Evolutionary conservation across 1,140 invertebrate genomes (phyloP), one percentile per base, ranked within the genome.

Genomic region (Drosophila persimilis): DNA sequence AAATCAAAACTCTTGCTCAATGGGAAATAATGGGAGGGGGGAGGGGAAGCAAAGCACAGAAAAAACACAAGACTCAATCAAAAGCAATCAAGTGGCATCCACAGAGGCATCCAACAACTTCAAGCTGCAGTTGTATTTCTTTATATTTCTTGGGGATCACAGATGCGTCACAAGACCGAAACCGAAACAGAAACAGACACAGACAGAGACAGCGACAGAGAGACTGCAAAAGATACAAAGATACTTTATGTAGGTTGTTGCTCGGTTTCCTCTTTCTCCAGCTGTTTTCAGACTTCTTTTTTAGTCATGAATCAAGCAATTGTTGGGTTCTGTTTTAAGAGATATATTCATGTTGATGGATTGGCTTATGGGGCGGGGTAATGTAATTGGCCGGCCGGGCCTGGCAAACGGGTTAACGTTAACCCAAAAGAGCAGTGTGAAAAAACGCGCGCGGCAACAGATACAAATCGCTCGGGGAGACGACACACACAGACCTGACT

Each of bases 341-440:
- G 53, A 74, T 73, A 56, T 56, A 73, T 73, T 73, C 53, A 73
- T 73, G 73, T 65, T 80, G 77, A 58, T 64, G 64, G 77, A 45
- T 70, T 64, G 64, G 77, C 43, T 70, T 62, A 74, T 74, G 71
- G 81, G 77, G 77, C 73, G 79, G 65, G 67, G 75, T 88, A 88
- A 88, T 88, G 88, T 79, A 66, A 79, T 69, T 71, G 73, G 50
- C 60, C 55, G 24, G 58, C 61, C 35, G 4, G 35, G 35, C 35
- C 35, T 39, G 35, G 35, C 35, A 88, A 86, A 81, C 83, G 74
- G 74, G 83, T 88, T 88, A 86, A 73, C 64, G 69, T 58, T 50
- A 54, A 47, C 52, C 61, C 70, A 53, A 51, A 56, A 53, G 51
- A 45, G 63, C 22, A 50, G 79, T 83, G 80, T 78, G 63, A 80